phyloP scores from a whole-genome alignment of 1,140 invertebrate genomes.

The Euborellia annulipes region DNA sequence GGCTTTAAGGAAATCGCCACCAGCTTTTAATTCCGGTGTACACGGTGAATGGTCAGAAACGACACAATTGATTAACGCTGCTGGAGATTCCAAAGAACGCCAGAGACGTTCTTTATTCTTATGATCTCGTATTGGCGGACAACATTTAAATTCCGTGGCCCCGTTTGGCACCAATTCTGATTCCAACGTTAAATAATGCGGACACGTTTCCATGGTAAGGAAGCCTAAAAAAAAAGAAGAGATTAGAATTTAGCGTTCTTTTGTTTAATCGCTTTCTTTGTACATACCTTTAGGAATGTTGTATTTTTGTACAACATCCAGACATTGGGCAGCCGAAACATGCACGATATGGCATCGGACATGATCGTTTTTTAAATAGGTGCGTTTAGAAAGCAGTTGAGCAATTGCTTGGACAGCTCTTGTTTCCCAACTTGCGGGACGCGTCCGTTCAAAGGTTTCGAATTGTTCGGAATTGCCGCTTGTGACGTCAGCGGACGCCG shows the following conservation, averaged over 20 bases:
- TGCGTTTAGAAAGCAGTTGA: conserved; percentile 35
- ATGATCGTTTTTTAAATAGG: conserved; percentile 26
- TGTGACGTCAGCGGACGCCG: neutral
- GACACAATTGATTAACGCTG: conserved; percentile 20
- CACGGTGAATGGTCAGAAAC: conserved; percentile 62
- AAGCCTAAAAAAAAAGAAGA: conserved; percentile 7
- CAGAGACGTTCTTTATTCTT: conserved; percentile 34
- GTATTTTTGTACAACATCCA: conserved; percentile 26
- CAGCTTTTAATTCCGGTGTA: conserved; percentile 41
- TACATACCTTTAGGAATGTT: no score
- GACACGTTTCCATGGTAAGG: conserved; percentile 53
- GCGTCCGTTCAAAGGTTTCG: conserved; percentile 40
- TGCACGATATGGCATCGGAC: conserved; percentile 53
- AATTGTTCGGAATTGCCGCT: conserved; percentile 36
- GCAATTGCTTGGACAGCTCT: conserved; percentile 42
- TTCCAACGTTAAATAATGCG: conserved; percentile 49
- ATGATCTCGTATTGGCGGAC: conserved; percentile 45
- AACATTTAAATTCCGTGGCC: conserved; percentile 51
- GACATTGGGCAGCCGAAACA: conserved; percentile 42
- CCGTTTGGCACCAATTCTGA: conserved; percentile 42
- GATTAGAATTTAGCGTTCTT: no score
- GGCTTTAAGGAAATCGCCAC: conserved; percentile 46
- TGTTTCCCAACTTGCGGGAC: conserved; percentile 48
- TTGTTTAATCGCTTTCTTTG: no score
- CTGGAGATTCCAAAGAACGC: no score